Conservation (phyloP, 2,888 invertebrate genomes). For the Agrotis clavis region DNA sequence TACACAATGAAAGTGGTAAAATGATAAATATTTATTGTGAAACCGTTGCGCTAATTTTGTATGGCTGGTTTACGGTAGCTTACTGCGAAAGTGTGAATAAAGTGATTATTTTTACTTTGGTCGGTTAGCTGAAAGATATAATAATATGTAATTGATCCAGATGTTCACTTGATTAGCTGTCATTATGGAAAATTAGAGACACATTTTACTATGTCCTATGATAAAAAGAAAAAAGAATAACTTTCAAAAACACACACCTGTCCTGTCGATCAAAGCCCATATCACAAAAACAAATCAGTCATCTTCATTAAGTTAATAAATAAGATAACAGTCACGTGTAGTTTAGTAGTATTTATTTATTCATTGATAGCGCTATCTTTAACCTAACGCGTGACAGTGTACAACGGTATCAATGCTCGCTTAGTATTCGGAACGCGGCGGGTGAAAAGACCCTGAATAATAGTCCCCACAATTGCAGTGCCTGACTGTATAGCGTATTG, state of each 20-base stretch:
- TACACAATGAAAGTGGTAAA: conserved; percentile 36
- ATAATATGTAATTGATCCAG: background rate
- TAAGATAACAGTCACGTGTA: conserved; percentile 46
- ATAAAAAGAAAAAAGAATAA: background rate
- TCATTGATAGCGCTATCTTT: conserved; percentile 33
- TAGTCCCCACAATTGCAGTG: conserved; percentile 19
- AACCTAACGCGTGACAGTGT: conserved; percentile 21
- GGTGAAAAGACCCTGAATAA: conserved; percentile 37
- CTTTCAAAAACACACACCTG: conserved; percentile 4
- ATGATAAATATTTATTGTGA: conserved; percentile 34
- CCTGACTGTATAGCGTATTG: conserved; percentile 16
- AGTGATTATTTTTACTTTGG: background rate
- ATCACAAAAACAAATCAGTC: conserved; percentile 29
- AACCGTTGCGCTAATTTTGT: conserved; percentile 9
- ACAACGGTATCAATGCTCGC: conserved; percentile 8
- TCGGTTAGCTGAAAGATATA: background rate
- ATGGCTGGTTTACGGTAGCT: conserved; percentile 14
- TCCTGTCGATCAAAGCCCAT: background rate
- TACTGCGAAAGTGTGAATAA: conserved; percentile 1
- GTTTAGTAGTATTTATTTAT: conserved; percentile 17
- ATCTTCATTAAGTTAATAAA: conserved; percentile 1
- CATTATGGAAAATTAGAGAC: background rate
- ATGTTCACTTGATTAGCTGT: background rate
- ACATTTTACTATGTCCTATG: background rate
- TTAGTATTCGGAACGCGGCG: conserved; percentile 31